These are phyloP conservation scores for Proteles cristata DNA, from an alignment of 2,113 vertebrate genomes.

Conservation along the genomic window DNA sequence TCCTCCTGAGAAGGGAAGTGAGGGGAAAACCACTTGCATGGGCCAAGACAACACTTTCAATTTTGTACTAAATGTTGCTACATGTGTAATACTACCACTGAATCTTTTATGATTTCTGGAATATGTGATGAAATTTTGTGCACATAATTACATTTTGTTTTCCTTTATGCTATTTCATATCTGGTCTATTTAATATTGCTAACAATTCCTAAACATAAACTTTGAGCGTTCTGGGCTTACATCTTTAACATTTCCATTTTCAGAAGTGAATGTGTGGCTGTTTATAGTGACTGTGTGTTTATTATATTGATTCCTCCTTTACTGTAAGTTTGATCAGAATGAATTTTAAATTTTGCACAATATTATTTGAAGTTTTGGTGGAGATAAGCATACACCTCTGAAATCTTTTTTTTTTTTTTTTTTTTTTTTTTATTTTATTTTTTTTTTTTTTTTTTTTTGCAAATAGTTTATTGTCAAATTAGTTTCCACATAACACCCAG, in stretches of 20 bases:
- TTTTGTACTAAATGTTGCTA: neutral
- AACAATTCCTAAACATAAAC: neutral
- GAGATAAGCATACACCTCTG: neutral
- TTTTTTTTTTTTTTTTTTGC: too few species aligned
- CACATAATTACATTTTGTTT: neutral
- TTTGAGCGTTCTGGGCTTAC: neutral
- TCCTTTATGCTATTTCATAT: neutral
- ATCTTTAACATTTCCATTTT: neutral
- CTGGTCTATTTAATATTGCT: neutral
- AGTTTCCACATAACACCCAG: too few species aligned
- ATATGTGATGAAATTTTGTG: neutral
- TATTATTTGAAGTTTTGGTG: neutral
- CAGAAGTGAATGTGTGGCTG: neutral
- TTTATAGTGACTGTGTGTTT: neutral
- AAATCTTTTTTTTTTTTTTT: too few species aligned
- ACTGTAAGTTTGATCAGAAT: neutral
- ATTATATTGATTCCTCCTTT: neutral
- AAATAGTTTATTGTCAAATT: too few species aligned
- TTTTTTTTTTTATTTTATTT: too few species aligned
- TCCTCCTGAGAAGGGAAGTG: neutral
- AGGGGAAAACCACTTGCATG: neutral
- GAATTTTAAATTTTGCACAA: neutral
- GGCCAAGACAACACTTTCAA: neutral
- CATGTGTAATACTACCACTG: neutral
- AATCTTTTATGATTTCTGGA: neutral